Percentiles rank a stretch among this genome's conserved stretches.
Conservation (phyloP, 1,140 invertebrate genomes). For the Holotrichia oblita region DNA sequence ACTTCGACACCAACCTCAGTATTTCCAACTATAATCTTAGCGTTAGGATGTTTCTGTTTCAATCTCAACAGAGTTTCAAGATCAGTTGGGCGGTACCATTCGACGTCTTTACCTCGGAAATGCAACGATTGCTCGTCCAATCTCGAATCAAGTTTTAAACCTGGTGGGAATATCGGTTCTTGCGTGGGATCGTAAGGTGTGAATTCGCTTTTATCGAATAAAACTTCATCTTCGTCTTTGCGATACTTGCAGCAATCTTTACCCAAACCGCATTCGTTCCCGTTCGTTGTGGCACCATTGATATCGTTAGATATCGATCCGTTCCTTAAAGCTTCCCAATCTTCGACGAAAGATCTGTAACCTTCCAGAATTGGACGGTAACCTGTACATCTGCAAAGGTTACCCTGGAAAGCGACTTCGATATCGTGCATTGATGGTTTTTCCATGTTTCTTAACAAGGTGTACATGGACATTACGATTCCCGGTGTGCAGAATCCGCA, state of each 20-base stretch:
- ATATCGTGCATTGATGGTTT: constrained; percentile 77
- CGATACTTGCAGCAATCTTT: constrained; percentile 68
- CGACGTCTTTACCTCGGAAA: constrained; percentile 74
- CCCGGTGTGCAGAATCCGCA: constrained; percentile 93
- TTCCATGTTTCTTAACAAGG: constrained; percentile 73
- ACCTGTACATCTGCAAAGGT: constrained; percentile 90
- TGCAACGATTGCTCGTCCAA: constrained; percentile 73
- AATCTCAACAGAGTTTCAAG: constrained; percentile 76
- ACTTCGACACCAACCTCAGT: constrained; percentile 94
- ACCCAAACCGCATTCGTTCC: constrained; percentile 67
- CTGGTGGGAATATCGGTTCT: constrained; percentile 94
- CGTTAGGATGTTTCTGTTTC: constrained; percentile 77
- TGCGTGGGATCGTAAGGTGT: constrained; percentile 83
- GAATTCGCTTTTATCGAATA: constrained; percentile 77
- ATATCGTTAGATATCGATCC: constrained; percentile 47
- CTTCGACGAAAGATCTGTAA: constrained; percentile 83
- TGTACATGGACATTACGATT: constrained; percentile 96
- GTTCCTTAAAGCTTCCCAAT: constrained; percentile 69
- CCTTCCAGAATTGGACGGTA: constrained; percentile 91
- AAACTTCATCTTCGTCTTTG: constrained; percentile 62
- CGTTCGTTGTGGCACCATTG: constrained; percentile 51
- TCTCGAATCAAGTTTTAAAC: constrained; percentile 75
- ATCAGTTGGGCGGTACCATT: constrained; percentile 83
- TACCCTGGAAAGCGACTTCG: constrained; percentile 88
- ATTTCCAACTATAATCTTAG: constrained; percentile 94